Base-by-base conservation (phyloP, 2,888 invertebrate genomes). In the Drosophila mulleri region DNA sequence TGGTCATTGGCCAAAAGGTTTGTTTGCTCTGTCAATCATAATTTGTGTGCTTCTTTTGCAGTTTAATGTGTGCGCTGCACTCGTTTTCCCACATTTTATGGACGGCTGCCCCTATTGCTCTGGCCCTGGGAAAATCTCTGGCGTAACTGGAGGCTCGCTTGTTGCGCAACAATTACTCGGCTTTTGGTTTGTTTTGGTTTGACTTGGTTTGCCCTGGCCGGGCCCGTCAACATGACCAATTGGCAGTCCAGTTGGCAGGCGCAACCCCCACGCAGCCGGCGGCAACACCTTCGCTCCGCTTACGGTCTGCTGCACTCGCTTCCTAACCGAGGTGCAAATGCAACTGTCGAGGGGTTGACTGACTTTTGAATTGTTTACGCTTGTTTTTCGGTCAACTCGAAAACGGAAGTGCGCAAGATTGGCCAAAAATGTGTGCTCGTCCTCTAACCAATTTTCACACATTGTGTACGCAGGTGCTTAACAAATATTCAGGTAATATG, bases 31-130 rank as follows among this genome's bases (percentile, higher is more conserved):
- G 86, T 88, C 83, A 83, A 88, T 83, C 83, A 85, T 83, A 80
- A 86, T 62, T 79, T 68, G 62, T 73, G 45, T 44, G 64, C 42
- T 50, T 29, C 48, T 23, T 29, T 32, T n/a, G 12, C 18, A 12
- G 50, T 29, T 23, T 5, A 39, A 45, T 45, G 50, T 50, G 32
- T 47, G 52, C 32, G 50, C 35, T 79, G 75, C 75, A 60, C 53
- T 78, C 66, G 20, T 73, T 81, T 89, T 85, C 84, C 87, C 84
- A 85, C 88, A 89, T 89, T 87, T 73, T 75, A 79, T 79, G 88
- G 66, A 42, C 57, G 67, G 59, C 58, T 84, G 67, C 65, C 54
- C 63, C 32, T 16, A 11, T 35, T 16, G 11, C 29, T 52, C 29
- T 52, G 48, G 52, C 60, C 41, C 66, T 89, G 88, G 86, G 89